Conservation (phyloP, 1,140 invertebrate species). For the Linepithema humile region DNA sequence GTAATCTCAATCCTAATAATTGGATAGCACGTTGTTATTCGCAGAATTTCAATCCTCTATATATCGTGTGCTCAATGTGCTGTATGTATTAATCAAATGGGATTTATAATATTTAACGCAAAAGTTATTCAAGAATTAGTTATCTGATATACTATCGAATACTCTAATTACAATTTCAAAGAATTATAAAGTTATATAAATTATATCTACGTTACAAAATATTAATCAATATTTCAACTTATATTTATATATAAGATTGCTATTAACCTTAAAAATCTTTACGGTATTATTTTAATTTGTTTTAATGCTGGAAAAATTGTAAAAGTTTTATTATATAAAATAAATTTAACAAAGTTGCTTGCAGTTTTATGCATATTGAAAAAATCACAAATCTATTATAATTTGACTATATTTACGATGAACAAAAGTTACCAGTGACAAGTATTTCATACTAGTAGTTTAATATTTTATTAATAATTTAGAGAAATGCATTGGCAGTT, state of each 20-base stretch:
- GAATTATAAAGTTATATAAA: not conserved
- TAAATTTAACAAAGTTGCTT: not conserved
- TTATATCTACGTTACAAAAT: not conserved
- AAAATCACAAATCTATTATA: not conserved
- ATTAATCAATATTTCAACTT: not conserved
- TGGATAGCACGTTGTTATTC: constrained; percentile 7
- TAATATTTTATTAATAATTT: too few relatives aligned
- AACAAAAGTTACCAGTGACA: too few relatives aligned
- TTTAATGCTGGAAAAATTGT: not conserved
- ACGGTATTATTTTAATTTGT: not conserved
- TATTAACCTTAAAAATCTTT: not conserved
- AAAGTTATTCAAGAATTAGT: not conserved
- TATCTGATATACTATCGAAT: not conserved
- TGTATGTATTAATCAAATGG: constrained; percentile 34
- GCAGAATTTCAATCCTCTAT: not conserved
- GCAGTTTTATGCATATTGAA: not conserved
- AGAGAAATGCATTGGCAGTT: too few relatives aligned
- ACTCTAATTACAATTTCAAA: not conserved
- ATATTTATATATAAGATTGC: not conserved
- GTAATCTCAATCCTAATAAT: constrained; percentile 50
- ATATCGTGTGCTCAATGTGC: too few relatives aligned
- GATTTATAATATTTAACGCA: not conserved
- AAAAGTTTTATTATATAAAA: not conserved
- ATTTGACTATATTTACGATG: not conserved
- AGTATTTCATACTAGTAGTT: too few relatives aligned